Conservation (phyloP, 2,797 vertebrate genomes). For the Darevskia nairensis region DNA sequence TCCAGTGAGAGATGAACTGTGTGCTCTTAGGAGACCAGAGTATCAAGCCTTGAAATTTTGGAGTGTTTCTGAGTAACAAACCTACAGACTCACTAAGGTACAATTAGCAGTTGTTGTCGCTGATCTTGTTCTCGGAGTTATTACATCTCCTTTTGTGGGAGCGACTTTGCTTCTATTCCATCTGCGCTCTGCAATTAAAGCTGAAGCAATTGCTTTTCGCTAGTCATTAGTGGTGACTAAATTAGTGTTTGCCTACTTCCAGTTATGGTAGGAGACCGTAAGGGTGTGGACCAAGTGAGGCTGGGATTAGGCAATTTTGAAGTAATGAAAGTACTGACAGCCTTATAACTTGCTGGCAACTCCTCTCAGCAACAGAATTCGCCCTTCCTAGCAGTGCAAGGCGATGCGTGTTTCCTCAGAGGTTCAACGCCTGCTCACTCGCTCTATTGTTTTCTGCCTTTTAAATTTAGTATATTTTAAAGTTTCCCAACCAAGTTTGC, state of each 20-base stretch:
- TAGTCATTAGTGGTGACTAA: constrained; percentile 27
- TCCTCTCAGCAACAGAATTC: not conserved
- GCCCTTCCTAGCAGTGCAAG: not conserved
- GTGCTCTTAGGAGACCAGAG: constrained; percentile 45
- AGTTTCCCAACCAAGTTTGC: accelerated
- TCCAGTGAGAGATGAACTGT: constrained; percentile 48
- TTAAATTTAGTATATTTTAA: not conserved
- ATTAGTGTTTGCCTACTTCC: constrained; percentile 26
- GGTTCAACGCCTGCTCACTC: not conserved
- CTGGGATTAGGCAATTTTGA: not conserved
- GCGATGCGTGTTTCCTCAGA: not conserved
- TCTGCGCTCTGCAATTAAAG: constrained; percentile 13
- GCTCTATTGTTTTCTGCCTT: not conserved
- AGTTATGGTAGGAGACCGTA: not conserved
- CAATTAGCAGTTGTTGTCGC: not conserved
- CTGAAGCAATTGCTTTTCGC: constrained; percentile 28
- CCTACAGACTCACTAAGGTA: not conserved
- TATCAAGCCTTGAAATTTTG: constrained; percentile 44
- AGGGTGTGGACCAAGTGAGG: constrained; percentile 3
- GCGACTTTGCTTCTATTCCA: too few species aligned
- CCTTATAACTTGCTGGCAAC: not conserved
- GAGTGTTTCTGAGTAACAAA: not conserved
- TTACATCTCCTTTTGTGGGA: constrained; percentile 5
- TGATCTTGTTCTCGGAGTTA: constrained; percentile 14
- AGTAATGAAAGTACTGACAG: not conserved